Percentiles rank a stretch among this genome's conserved stretches.
Conservation (phyloP, 2,113 vertebrate species). For the Mus musculus region GRCm39 chr10:90723501-90724000, state of each 20-base stretch:
- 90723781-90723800: slow-evolving; percentile 35
- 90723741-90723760: slow-evolving; percentile 65
- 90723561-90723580: slow-evolving; percentile 21
- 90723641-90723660: slow-evolving; percentile 68
- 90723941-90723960: neutral
- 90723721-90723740: slow-evolving; percentile 51
- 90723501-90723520: slow-evolving; percentile 1
- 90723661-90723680: slow-evolving; percentile 60
- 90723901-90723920: slow-evolving; percentile 28
- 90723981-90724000: neutral
- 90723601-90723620: neutral
- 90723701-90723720: slow-evolving; percentile 60
- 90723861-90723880: neutral
- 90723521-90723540: no score
- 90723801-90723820: slow-evolving; percentile 57
- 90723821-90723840: neutral
- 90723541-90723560: no score
- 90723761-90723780: slow-evolving; percentile 63
- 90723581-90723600: neutral
- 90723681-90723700: slow-evolving; percentile 77
- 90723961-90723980: neutral
- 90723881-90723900: slow-evolving; percentile 5
- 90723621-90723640: neutral
- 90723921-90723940: neutral
- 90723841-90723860: neutral